Base-by-base conservation (phyloP, 2,888 invertebrate genomes). In the Rosalia funebris region DNA sequence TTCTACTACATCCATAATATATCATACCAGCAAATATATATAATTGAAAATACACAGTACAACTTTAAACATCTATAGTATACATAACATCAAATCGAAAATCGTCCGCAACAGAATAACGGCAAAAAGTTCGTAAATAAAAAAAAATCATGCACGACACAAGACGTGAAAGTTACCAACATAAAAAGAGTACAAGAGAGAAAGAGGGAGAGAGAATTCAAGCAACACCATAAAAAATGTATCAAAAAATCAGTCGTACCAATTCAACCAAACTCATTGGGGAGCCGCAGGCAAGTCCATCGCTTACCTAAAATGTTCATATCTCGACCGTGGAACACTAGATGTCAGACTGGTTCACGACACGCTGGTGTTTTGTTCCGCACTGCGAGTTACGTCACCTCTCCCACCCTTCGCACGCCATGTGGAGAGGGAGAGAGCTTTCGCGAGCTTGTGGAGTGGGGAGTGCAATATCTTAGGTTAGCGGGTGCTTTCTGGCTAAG, bases 301-400 rank as follows among this genome's bases (percentile, higher is more conserved):
- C 60, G 78, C 82, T 82, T 82, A 82, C 82, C 82, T 82, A 82
- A 77, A 79, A 81, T 81, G 80, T 82, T 82, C 82, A 82, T 82
- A 80, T 80, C 81, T 81, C 80, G 75, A 79, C 80, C 74, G 77
- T 73, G 73, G 76, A 78, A 81, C 81, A 81, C 80, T 79, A 81
- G 81, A 81, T 81, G 81, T 80, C 80, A 76, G 63, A 65, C 65
- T 65, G 65, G 60, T 65, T 56, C 62, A 46, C 54, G 54, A 54
- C 79, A 80, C 76, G 78, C 72, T 73, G 73, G 77, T 79, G 77
- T 80, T 81, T 80, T 80, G 80, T 81, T 81, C 81, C 81, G 81
- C 80, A 81, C 79, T 77, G 79, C 78, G 76, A 77, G 78, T 75
- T 78, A 81, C 82, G 82, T 82, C 80, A 82, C 47, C 46, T 52